These are phyloP conservation scores for Eunapius fragilis DNA, from an alignment of 37 sponge, comb jelly and placozoan species.

Conservation along the genomic window DNA sequence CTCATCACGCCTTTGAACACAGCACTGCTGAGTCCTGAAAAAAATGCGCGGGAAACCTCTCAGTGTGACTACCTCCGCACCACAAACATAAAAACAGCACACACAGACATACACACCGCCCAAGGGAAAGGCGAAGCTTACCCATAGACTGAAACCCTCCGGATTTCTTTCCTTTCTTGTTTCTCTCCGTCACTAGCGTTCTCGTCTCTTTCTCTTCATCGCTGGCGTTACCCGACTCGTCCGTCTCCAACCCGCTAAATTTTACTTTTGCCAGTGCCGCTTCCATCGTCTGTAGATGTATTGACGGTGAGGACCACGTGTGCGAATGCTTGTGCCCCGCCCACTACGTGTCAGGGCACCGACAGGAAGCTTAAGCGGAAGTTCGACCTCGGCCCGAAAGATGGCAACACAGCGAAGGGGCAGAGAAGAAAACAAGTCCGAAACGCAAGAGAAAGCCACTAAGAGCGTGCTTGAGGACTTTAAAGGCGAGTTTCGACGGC, in stretches of 20 bases:
- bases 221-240: neutral
- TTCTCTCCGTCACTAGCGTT: conserved; percentile 43
- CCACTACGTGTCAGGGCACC: neutral
- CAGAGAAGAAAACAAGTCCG: neutral
- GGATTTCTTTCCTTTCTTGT: conserved; percentile 80
- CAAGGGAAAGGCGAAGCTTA: too few relatives aligned
- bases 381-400: neutral
- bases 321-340: neutral
- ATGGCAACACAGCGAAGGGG: conserved; percentile 21
- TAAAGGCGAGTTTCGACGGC: neutral
- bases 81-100: too few relatives aligned
- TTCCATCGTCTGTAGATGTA: neutral
- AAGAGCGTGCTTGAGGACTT: neutral
- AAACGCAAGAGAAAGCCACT: conserved; percentile 4
- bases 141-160: conserved; percentile 92
- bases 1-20: conserved; percentile 85
- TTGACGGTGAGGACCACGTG: neutral
- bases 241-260: neutral
- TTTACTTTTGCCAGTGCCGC: neutral
- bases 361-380: neutral
- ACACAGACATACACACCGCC: neutral
- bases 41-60: neutral
- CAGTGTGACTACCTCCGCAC: too few relatives aligned
- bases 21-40: conserved; percentile 62
- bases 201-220: conserved; percentile 6